phyloP scores from a whole-genome alignment of 2,888 invertebrate species.

The Mythimna ferrago region DNA sequence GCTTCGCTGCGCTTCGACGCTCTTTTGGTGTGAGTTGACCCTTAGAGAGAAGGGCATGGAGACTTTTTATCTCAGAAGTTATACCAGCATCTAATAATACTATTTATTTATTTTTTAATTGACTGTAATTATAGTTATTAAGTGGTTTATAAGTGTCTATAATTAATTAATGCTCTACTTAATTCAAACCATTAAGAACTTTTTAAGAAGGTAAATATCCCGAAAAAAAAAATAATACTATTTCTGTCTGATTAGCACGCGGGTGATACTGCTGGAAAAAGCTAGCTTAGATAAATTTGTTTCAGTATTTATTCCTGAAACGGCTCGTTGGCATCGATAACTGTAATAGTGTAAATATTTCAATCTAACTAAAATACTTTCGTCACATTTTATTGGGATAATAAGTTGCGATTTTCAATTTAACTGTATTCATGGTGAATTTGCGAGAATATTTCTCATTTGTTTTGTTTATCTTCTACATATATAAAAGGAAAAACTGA shows the following conservation, averaged over 20 bases:
- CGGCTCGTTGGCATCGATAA: background rate
- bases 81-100: no score
- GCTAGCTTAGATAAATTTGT: background rate
- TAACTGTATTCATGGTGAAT: slow-evolving; percentile 29
- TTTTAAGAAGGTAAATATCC: no score
- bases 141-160: no score
- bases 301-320: slow-evolving; percentile 4
- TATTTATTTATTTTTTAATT: no score
- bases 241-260: background rate
- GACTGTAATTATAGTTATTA: no score
- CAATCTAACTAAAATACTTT: slow-evolving; percentile 25
- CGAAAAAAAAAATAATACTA: background rate
- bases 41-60: no score
- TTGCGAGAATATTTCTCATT: slow-evolving; percentile 6
- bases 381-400: slow-evolving; percentile 30
- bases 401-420: slow-evolving; percentile 1
- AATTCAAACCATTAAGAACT: no score
- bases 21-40: no score
- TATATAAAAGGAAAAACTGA: no score
- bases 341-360: slow-evolving; percentile 7
- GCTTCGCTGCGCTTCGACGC: no score
- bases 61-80: background rate
- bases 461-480: background rate
- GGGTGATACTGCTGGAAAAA: background rate
- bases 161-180: no score